Evolutionary conservation across 2,888 invertebrate species (phyloP), one percentile per base, ranked within the genome.

Genomic region (Pristionchus mayeri): DNA sequence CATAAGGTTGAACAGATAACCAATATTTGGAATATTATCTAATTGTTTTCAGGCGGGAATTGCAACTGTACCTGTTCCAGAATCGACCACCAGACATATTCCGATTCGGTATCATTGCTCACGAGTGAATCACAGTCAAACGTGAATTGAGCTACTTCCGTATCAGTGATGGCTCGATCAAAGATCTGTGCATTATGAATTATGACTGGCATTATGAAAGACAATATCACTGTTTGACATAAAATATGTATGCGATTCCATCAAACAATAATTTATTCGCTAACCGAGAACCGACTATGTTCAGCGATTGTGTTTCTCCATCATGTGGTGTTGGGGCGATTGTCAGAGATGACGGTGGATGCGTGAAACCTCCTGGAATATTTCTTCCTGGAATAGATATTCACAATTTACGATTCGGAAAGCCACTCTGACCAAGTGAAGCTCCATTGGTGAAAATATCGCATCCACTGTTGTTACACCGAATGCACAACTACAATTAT

Each of bases 231-330:
- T n/a, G n/a, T n/a, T n/a, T n/a, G n/a, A n/a, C n/a, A n/a, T n/a
- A n/a, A n/a, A n/a, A n/a, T n/a, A n/a, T n/a, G n/a, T n/a, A n/a
- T n/a, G n/a, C n/a, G n/a, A n/a, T n/a, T n/a, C n/a, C n/a, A n/a
- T n/a, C n/a, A n/a, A n/a, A n/a, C n/a, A n/a, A n/a, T n/a, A n/a
- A n/a, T n/a, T n/a, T n/a, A n/a, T 44, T 6, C 21, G 13, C 63
- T 34, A n/a, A 71, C 71, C 71, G 71, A 71, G 37, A 71, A 11
- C 11, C 71, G 37, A 44, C 71, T 71, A 30, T 40, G 40, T 24
- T 71, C 71, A 40, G 71, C 71, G n/a, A 40, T 24, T 44, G 30
- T 40, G 21, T 16, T 44, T 71, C 71, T 71, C 40, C 71, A 21
- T 44, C 40, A 0, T 11, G 18, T 1, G 71, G 71, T 1, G 9